A percentile compares a stretch with the other conserved stretches of the same genome.
These are phyloP conservation scores for Pelvicachromis taeniatus DNA, from an alignment of 2,113 vertebrate species.

Conservation along the genomic window DNA sequence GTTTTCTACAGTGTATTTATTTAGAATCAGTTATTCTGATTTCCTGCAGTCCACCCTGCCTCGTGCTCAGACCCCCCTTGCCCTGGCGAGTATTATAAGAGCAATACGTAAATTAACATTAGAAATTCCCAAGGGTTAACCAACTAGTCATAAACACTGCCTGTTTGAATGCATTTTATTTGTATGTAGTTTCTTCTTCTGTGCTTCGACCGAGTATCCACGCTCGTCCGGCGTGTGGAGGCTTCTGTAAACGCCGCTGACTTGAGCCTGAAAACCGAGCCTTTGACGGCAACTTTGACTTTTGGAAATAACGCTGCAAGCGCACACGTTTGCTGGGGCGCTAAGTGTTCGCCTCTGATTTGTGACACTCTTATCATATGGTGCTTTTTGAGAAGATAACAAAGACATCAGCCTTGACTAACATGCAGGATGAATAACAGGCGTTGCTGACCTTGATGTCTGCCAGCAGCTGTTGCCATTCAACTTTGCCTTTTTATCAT, in stretches of 20 bases:
- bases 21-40: not conserved
- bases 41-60: not conserved
- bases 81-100: not conserved
- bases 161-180: not conserved
- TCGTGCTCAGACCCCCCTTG: not conserved
- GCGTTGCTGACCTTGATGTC: not conserved
- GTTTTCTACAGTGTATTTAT: not conserved
- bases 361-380: not conserved
- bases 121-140: not conserved
- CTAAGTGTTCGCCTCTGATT: not conserved
- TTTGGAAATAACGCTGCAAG: not conserved
- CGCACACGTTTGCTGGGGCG: accelerated
- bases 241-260: not conserved
- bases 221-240: not conserved
- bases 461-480: not conserved
- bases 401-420: not conserved
- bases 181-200: not conserved
- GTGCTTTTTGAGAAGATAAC: not conserved
- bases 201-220: not conserved
- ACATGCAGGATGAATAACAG: not conserved
- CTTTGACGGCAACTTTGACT: not conserved
- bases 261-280: not conserved
- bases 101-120: not conserved
- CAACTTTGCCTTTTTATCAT: not conserved
- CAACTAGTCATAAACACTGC: not conserved